Conservation (phyloP, 2,888 invertebrate species). For the Anthrax anthrax region DNA sequence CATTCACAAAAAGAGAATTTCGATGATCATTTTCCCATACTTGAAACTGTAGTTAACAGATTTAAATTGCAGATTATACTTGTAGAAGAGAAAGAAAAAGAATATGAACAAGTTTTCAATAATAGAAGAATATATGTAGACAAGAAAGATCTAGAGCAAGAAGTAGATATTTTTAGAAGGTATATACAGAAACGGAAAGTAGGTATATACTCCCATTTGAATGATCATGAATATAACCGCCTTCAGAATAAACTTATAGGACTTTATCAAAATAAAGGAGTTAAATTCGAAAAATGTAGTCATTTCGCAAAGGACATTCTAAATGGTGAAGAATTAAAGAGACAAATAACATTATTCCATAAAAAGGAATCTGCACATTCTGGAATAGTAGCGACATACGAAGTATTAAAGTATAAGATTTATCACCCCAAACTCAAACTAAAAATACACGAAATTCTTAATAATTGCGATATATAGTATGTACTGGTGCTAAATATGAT, state of each 20-base stretch:
- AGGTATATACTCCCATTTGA: too few species aligned
- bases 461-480: slow-evolving; percentile 6
- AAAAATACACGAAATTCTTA: too few species aligned
- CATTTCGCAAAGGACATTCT: neutral
- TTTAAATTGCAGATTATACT: too few species aligned
- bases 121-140: too few species aligned
- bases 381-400: neutral
- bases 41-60: too few species aligned
- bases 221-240: too few species aligned
- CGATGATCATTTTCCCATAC: too few species aligned
- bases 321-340: slow-evolving; percentile 1
- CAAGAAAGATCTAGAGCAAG: too few species aligned
- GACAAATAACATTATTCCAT: slow-evolving; percentile 1
- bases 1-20: too few species aligned
- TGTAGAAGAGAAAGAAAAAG: too few species aligned
- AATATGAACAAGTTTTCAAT: neutral
- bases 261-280: neutral
- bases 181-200: neutral
- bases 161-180: neutral
- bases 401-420: neutral
- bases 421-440: neutral
- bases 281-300: neutral
- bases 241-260: neutral
- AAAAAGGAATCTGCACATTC: slow-evolving; percentile 1
- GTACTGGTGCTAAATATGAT: too few species aligned